Base-by-base conservation (phyloP, 1,140 invertebrate genomes). In the Polypedilum vanderplanki region DNA sequence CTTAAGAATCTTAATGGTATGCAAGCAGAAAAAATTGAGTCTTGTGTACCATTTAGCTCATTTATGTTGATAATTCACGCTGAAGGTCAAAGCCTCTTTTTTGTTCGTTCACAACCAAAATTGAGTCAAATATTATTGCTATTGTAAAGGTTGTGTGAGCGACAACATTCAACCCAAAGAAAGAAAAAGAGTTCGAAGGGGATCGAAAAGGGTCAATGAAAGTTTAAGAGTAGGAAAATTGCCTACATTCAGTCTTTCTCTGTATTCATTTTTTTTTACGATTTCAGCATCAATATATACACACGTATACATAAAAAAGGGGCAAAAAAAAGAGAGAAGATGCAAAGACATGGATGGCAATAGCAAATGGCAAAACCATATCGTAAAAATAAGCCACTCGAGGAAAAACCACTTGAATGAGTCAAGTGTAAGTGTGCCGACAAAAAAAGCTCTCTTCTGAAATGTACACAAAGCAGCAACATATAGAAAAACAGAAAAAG, bases 341-440 rank as follows among this genome's bases (percentile, higher is more conserved):
- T 33, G 24, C 24, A 33, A 33, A 33, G 24, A 33, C 24, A 33
- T 33, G 24, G 24, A 33, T 33, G 24, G 24, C 24, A 57, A 57
- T n/a, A 57, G n/a, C 46, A 57, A 15, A 46, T n/a, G 12, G n/a
- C 46, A 57, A 57, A 57, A 57, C 12, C 41, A 46, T 57, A n/a
- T n/a, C 46, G 46, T 57, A 57, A 57, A 57, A 57, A 57, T 57
- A 57, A 57, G 46, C 46, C 46, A 57, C 46, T 57, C n/a, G 46
- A 57, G 46, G 46, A 57, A 57, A 57, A 57, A 57, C 46, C 46
- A 57, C 46, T 57, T 57, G 46, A 57, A 57, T 57, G 46, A 57
- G 46, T 57, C n/a, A 12, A 57, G 46, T 57, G 46, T 15, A 57
- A 57, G 46, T 57, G 46, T 57, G 10, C 46, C 46, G 46, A 57